Base-by-base conservation (phyloP, 2,113 vertebrate genomes). In the Eulacestoma nigropectus region DNA sequence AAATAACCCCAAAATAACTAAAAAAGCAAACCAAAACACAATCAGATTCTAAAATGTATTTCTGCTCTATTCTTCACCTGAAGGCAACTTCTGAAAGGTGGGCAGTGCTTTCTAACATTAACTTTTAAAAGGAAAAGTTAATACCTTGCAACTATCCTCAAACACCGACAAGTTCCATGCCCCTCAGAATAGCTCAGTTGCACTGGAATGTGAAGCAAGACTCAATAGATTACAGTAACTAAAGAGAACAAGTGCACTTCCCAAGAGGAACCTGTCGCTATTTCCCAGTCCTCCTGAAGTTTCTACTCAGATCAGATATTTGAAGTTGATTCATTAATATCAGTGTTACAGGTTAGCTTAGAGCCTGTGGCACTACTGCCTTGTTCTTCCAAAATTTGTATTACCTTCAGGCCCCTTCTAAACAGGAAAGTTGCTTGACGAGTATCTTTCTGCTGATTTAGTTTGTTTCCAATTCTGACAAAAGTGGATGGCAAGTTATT, bases 381-480 rank as follows among this genome's bases (percentile, higher is more conserved):
- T 20, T 50, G 11, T 7, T 59, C 5, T 49, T 90, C 41, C 91
- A 87, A 41, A 50, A 30, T 39, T 16, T 90, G 65, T 77, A 56
- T 81, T 80, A 99, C 99, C 98, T 99, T 99, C 60, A 99, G 96
- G 80, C 99, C 99, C 94, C 99, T 98, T 97, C 98, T 98, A 91
- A 98, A 99, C 52, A 99, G 98, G 97, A 99, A 99, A 8, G 99
- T 99, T 95, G 99, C 99, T 95, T 99, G 99, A 59, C 99, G 98
- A 15, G 98, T 98, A 35, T 99, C 99, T 93, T 98, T 99, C 97
- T 98, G 99, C 84, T 98, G 98, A 94, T 87, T 98, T 79, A 98
- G 95, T 94, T 97, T 98, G 96, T 98, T 98, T 92, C 98, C 98
- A 95, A 95, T 97, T 93, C 98, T 98, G 94, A 96, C 94, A 85